Evolutionary conservation across 2,888 invertebrate species (phyloP).

Genomic region (Brachypterus glaber): DNA sequence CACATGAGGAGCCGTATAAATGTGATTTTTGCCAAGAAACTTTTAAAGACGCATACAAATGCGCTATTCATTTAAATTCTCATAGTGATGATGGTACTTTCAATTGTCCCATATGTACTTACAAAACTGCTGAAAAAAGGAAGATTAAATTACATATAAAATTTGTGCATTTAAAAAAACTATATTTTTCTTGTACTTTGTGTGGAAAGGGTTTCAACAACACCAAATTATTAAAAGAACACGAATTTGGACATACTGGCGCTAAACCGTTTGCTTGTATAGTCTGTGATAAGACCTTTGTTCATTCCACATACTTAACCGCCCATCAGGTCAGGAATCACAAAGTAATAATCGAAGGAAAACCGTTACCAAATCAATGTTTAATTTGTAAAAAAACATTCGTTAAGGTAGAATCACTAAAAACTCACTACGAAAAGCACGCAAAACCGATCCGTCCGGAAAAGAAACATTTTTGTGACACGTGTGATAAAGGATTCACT

Average conservation of each 20-base stretch:
- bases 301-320: slow-evolving; percentile 20
- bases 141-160: slow-evolving; percentile 7
- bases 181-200: slow-evolving; percentile 1
- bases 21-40: slow-evolving; percentile 13
- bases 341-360: slow-evolving; percentile 32
- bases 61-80: slow-evolving; percentile 16
- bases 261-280: no score
- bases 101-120: slow-evolving; percentile 14
- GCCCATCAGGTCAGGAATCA: slow-evolving; percentile 26
- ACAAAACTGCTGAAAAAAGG: slow-evolving; percentile 7
- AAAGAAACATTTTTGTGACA: slow-evolving; percentile 40
- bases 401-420: slow-evolving; percentile 23
- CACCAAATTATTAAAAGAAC: neutral
- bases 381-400: slow-evolving; percentile 25
- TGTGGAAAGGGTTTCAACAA: neutral
- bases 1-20: slow-evolving; percentile 12
- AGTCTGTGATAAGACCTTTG: no score
- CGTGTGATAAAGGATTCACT: slow-evolving; percentile 45
- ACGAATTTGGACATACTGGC: slow-evolving; percentile 26
- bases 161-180: slow-evolving; percentile 7
- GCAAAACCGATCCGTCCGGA: slow-evolving; percentile 44
- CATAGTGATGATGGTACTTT: slow-evolving; percentile 10
- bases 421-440: slow-evolving; percentile 26
- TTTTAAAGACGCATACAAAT: slow-evolving; percentile 18
- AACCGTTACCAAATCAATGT: slow-evolving; percentile 35